Percentiles rank a stretch among this genome's conserved stretches.
These are phyloP conservation scores for Muscicapa striata DNA, from an alignment of 2,797 vertebrate genomes.

Conservation along the genomic window DNA sequence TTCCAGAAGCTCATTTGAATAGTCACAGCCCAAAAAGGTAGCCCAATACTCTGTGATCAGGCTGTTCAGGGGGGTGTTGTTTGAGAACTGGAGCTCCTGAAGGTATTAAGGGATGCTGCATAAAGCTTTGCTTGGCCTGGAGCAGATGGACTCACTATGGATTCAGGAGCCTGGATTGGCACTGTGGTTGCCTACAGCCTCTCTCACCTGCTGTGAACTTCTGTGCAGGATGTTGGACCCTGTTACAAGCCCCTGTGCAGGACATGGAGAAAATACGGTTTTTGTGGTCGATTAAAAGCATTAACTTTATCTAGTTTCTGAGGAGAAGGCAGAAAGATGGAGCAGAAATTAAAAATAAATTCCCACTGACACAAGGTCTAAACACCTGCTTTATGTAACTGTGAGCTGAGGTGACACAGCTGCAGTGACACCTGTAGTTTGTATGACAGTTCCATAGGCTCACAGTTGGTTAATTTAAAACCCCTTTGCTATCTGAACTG, in stretches of 20 bases:
- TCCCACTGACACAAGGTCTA: background rate
- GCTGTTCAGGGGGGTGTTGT: rapidly evolving
- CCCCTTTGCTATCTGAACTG: background rate
- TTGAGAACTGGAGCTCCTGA: background rate
- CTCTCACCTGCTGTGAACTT: background rate
- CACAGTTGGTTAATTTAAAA: background rate
- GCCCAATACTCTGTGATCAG: background rate
- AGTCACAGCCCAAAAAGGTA: background rate
- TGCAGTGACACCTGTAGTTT: background rate
- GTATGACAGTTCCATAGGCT: background rate
- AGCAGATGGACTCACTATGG: rapidly evolving
- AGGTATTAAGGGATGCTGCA: background rate
- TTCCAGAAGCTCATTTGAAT: background rate
- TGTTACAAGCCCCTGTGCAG: background rate
- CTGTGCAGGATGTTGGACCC: rapidly evolving
- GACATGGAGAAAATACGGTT: background rate
- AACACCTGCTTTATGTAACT: background rate
- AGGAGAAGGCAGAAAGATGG: background rate
- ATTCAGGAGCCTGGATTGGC: background rate
- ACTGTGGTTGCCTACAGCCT: background rate
- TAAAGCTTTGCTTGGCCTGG: background rate
- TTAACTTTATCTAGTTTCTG: background rate
- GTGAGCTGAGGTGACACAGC: background rate
- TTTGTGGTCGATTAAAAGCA: background rate
- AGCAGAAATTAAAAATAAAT: background rate